Evolutionary conservation across 2,113 vertebrate species (phyloP).

Genomic region (Colaptes auratus): DNA sequence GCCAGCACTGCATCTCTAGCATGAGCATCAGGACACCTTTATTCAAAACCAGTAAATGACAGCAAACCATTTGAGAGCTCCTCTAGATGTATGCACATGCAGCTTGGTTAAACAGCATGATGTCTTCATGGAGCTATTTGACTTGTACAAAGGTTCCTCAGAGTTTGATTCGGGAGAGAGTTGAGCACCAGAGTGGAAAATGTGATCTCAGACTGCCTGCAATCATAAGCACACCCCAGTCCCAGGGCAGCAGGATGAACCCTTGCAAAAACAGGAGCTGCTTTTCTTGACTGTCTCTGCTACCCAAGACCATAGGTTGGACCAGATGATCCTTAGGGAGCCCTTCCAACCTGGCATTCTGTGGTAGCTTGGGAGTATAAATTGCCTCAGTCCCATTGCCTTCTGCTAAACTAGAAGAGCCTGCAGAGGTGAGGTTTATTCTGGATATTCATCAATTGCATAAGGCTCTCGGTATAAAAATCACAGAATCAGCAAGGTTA

Average conservation of each 20-base stretch:
- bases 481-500: too few relatives aligned
- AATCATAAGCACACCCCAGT: fast-evolving
- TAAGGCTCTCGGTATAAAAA: neutral
- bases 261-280: neutral
- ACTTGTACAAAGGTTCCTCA: neutral
- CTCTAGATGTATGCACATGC: neutral
- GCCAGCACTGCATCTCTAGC: neutral
- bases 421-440: neutral
- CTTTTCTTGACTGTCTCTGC: neutral
- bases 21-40: neutral
- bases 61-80: neutral
- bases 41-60: neutral
- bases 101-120: neutral
- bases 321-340: too few relatives aligned
- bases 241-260: neutral
- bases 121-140: neutral
- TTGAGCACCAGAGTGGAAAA: neutral
- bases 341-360: too few relatives aligned
- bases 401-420: neutral
- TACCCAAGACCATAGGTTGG: neutral
- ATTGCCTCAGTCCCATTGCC: neutral
- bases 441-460: neutral
- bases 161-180: neutral
- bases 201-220: neutral
- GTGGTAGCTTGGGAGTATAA: neutral